Conservation (phyloP, 2,113 vertebrate genomes). For the Climacteris rufus region DNA sequence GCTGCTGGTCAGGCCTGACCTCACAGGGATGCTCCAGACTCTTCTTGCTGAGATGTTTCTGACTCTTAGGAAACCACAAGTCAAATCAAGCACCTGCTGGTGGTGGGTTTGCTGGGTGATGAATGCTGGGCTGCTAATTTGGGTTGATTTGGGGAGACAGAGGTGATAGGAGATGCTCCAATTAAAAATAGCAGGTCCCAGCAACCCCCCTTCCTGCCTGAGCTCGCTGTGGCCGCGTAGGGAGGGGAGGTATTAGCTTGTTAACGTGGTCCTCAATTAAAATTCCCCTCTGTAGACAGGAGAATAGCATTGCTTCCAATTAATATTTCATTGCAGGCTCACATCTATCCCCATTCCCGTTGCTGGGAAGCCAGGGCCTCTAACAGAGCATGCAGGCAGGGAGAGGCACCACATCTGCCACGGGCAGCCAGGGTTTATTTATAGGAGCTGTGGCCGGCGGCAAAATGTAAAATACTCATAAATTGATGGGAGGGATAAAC, state of each 20-base stretch:
- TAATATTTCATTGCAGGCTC: constrained; percentile 13
- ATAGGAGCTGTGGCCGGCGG: not conserved
- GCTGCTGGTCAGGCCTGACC: not conserved
- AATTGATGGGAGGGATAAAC: not conserved
- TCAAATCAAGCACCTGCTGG: not conserved
- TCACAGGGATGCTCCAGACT: not conserved
- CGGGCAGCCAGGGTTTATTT: not conserved
- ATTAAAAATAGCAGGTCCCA: not conserved
- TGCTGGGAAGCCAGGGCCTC: not conserved
- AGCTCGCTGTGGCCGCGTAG: fast-evolving
- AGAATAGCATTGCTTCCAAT: not conserved
- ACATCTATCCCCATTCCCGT: not conserved
- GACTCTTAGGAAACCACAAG: not conserved
- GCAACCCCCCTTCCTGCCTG: not conserved
- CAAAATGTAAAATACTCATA: constrained; percentile 11
- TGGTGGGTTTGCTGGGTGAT: not conserved
- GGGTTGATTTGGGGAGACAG: not conserved
- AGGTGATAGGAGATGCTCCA: not conserved
- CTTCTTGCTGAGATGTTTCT: not conserved
- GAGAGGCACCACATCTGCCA: constrained; percentile 28
- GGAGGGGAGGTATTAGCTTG: not conserved
- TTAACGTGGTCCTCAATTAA: constrained; percentile 4
- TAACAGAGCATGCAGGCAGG: not conserved
- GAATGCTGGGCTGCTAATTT: not conserved
- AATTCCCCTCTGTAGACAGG: not conserved